Evolutionary conservation across 1,140 invertebrate species (phyloP).

Genomic region (Batillaria attramentaria): DNA sequence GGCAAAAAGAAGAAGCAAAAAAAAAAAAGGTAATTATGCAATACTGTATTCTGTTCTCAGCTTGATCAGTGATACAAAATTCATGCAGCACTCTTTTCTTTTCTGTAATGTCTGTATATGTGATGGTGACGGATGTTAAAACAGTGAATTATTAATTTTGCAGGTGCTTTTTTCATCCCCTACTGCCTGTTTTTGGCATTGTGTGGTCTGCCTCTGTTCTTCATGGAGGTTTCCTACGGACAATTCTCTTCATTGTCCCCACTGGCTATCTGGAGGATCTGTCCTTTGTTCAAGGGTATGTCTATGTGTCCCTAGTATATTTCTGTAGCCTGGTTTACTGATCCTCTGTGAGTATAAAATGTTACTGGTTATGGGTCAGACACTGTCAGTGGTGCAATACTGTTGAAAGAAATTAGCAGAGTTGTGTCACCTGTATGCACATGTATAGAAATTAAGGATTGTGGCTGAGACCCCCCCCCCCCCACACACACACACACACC

Average conservation of each 20-base stretch:
- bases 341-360: too few relatives aligned
- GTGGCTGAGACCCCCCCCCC: too few relatives aligned
- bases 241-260: constrained; percentile 76
- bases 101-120: background rate
- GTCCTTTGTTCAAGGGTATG: constrained; percentile 68
- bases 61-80: background rate
- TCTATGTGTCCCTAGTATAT: too few relatives aligned
- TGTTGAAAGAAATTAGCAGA: too few relatives aligned
- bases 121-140: background rate
- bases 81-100: background rate
- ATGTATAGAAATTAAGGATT: too few relatives aligned
- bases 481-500: too few relatives aligned
- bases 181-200: constrained; percentile 77
- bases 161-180: constrained; percentile 82
- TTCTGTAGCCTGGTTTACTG: too few relatives aligned
- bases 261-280: constrained; percentile 60
- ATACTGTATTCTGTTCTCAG: background rate
- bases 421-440: too few relatives aligned
- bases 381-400: too few relatives aligned
- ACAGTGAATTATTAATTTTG: constrained; percentile 49
- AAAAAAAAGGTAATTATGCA: background rate
- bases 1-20: background rate
- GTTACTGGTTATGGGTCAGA: too few relatives aligned
- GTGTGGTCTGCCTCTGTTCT: constrained; percentile 81
- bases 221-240: constrained; percentile 84